Base-by-base conservation (phyloP, 2,797 vertebrate species). In the Scolopax rusticola region DNA sequence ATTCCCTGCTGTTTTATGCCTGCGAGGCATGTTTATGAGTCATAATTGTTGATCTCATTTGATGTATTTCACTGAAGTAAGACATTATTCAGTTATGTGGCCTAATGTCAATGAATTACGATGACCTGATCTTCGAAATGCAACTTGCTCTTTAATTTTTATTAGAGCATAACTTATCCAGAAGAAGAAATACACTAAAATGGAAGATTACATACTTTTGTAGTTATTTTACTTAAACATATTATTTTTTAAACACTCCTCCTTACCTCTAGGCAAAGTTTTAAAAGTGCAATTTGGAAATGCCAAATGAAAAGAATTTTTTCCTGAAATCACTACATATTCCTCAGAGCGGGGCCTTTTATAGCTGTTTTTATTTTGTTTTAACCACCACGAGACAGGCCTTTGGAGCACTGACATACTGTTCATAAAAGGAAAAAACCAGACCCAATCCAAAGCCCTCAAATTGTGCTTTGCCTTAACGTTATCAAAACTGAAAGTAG, bases 21-120 rank as follows among this genome's bases (percentile, higher is more conserved):
- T 99, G 98, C 98, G 97, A 99, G 99, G 99, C 99, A 99, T 99
- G 99, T 99, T 99, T 99, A 99, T 99, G 99, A 99, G 99, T 99
- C 99, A 99, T 99, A 99, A 99, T 99, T 99, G 99, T 99, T 99
- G 99, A 99, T 99, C 99, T 99, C 98, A 99, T 99, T 99, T 99
- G 99, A 99, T 99, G 99, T 99, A 99, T 99, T 99, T 99, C 99
- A 98, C 98, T 99, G 98, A 98, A 99, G 99, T 99, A 99, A 99
- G 99, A 99, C 99, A 99, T 99, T 99, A 99, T 99, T 99, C 99
- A 99, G 98, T 99, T 99, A 99, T 99, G 99, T 98, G 99, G 99
- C 98, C 99, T 98, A 98, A 98, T 99, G 99, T 99, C 99, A 99
- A 99, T 99, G 99, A 99, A 98, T 98, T 99, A 98, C 97, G 97